Conservation (phyloP, 2,797 vertebrate genomes). For the Cephalopachus bancanus region DNA sequence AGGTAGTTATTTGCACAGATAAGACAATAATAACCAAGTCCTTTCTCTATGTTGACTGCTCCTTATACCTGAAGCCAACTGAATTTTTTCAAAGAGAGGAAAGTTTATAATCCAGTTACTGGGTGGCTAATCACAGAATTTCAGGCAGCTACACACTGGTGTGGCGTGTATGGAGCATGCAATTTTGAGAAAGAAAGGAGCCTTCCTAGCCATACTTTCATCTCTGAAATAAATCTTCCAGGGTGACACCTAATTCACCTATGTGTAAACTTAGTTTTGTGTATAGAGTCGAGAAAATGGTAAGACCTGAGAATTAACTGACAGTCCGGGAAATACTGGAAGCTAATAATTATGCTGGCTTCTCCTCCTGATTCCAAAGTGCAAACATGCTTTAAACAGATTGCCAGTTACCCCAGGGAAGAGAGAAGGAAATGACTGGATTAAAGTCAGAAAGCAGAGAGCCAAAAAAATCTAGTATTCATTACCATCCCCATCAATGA, state of each 20-base stretch:
- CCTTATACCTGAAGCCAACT: not conserved
- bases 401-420: constrained; percentile 79
- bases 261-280: constrained; percentile 61
- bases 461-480: constrained; percentile 84
- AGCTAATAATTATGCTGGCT: constrained; percentile 84
- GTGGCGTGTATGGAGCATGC: not conserved
- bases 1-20: not conserved
- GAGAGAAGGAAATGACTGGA: constrained; percentile 83
- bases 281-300: constrained; percentile 66
- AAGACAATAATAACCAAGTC: not conserved
- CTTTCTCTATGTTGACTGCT: not conserved
- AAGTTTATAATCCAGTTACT: not conserved
- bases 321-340: constrained; percentile 74
- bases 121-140: not conserved
- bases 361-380: constrained; percentile 82
- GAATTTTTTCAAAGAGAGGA: not conserved
- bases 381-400: constrained; percentile 85
- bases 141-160: not conserved
- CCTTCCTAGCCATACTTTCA: not conserved
- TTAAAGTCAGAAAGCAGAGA: constrained; percentile 83
- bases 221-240: constrained; percentile 69
- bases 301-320: constrained; percentile 76
- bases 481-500: constrained; percentile 82
- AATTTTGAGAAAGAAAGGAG: constrained; percentile 26
- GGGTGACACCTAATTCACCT: constrained; percentile 65